Evolutionary conservation across 2,113 vertebrate species (phyloP).

Genomic region (Ranitomeya imitator): DNA sequence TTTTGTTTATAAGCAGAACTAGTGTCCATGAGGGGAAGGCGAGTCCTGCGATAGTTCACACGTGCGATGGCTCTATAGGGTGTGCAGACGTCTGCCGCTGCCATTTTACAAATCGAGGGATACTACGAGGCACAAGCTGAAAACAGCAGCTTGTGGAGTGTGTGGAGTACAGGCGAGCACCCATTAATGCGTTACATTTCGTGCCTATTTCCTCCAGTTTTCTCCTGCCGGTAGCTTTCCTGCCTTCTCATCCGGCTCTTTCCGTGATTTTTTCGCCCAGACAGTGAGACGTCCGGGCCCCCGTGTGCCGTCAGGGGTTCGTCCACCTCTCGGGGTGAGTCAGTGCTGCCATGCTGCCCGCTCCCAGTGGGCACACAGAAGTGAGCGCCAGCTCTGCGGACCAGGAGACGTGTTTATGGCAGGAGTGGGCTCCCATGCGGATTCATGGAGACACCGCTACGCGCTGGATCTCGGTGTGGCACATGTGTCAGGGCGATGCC

Average conservation of each 20-base stretch:
- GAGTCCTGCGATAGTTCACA: background rate
- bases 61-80: background rate
- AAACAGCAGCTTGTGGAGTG: background rate
- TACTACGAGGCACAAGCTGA: background rate
- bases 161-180: background rate
- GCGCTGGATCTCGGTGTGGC: background rate
- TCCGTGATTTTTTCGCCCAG: background rate
- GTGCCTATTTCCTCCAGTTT: background rate
- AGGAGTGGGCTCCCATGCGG: constrained; percentile 9
- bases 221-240: background rate
- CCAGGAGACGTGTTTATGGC: constrained; percentile 39
- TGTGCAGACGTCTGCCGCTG: background rate
- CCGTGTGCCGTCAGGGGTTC: background rate
- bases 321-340: constrained; percentile 23
- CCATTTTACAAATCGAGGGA: background rate
- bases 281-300: background rate
- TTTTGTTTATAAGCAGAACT: too few species aligned
- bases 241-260: background rate
- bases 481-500: constrained; percentile 24
- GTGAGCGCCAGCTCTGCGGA: constrained; percentile 46
- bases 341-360: constrained; percentile 21
- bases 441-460: constrained; percentile 18
- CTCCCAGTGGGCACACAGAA: constrained; percentile 36
- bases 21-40: background rate
- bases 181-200: constrained; percentile 11